These are phyloP conservation scores for Crypturellus undulatus DNA, from an alignment of 2,113 vertebrate species.

Conservation along the genomic window DNA sequence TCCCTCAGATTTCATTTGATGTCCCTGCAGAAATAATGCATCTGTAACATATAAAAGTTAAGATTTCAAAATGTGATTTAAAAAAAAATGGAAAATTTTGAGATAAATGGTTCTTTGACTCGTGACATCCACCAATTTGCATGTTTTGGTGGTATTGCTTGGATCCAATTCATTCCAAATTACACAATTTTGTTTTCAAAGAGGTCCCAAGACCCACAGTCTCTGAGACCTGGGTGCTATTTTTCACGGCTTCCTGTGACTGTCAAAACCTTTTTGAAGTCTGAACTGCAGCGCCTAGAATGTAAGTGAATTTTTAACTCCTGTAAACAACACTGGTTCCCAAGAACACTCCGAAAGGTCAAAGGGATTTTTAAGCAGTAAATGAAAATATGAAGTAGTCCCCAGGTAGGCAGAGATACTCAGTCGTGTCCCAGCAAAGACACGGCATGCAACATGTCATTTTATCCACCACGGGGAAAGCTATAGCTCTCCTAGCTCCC, in stretches of 20 bases:
- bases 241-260: neutral
- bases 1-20: neutral
- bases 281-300: conserved; percentile 24
- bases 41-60: neutral
- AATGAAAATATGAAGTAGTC: conserved; percentile 21
- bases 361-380: conserved; percentile 43
- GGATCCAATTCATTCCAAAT: neutral
- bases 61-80: neutral
- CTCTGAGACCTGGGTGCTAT: neutral
- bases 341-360: conserved; percentile 61
- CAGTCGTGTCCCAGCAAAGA: neutral
- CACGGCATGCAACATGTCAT: neutral
- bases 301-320: conserved; percentile 64
- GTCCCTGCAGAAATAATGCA: neutral
- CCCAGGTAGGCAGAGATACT: neutral
- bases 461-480: neutral
- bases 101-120: neutral
- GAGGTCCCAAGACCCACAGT: neutral
- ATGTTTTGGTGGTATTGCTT: neutral
- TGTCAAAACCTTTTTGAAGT: conserved; percentile 11
- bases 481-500: neutral
- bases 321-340: conserved; percentile 44
- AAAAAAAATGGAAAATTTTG: neutral
- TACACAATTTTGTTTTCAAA: neutral
- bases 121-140: neutral